Evolutionary conservation across 2,797 vertebrate genomes (phyloP), one percentile per base, ranked within the genome.

Genomic region (Ispidina lecontei): DNA sequence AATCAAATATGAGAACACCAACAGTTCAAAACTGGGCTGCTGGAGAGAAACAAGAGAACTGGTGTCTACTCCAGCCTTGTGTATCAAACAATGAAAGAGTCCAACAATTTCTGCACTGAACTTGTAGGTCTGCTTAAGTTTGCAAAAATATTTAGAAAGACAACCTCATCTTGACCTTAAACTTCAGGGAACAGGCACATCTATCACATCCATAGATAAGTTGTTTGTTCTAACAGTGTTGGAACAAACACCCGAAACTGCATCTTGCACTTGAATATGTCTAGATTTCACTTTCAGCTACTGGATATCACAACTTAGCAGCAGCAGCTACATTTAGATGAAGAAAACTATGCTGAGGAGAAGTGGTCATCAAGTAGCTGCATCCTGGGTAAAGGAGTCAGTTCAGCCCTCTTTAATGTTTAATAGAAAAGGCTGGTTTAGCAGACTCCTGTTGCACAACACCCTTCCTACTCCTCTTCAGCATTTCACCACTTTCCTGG

Each of bases 1-100:
- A 96, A 96, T 78, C 77, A 96, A 85, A 91, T 20, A 79, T 19
- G 52, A 95, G 49, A 92, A 92, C 18, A 94, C 25, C 88, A 90
- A 81, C 25, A 59, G 71, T 77, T 94, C 43, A 65, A 55, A 93
- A 74, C 43, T 26, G 79, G 26, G 69, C 23, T 33, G 14, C 63
- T 64, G 26, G 41, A n/a, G 84, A 44, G 7, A 85, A 26, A 12
- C 13, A 10, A 82, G 21, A 19, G 14, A 63, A 39, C 1, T 26
- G 16, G 17, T 41, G 26, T 78, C 76, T 68, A 39, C 8, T 79
- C 35, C 56, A 70, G 39, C 20, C 47, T 46, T 18, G 5, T 26
- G 15, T 31, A 73, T 1, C 3, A 51, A 60, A 59, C 14, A 77
- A 26, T 23, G 28, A 51, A 71, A 74, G 43, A 85, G 68, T 4